Evolutionary conservation across 2,797 vertebrate species (phyloP), one percentile per base, ranked within the genome.

Genomic region (Oreonectes daqikongensis): DNA sequence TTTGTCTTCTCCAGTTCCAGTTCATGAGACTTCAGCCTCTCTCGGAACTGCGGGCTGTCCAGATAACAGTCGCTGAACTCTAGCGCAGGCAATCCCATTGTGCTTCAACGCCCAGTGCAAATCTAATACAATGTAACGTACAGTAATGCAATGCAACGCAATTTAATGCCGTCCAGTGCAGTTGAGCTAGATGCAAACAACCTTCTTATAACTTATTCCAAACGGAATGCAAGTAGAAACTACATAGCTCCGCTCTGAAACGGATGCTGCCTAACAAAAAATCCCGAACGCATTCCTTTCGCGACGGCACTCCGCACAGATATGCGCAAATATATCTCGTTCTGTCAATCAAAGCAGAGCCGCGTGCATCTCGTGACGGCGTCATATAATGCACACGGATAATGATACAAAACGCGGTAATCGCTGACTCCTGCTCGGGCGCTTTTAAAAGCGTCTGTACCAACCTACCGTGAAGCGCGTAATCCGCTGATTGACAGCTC

Each of bases 31-130:
- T 93, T 93, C 55, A 94, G 88, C 42, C 93, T 86, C 68, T 94
- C 94, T 78, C 94, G 82, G 87, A 94, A 94, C 73, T 92, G 90
- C 0, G 94, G 94, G 72, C 94, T 94, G 90, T 94, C 94, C 88
- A 94, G 79, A 88, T 93, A 93, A 81, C 92, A 94, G 90, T 94
- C 94, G 32, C 93, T 94, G 85, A 94, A 94, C 89, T 94, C 93
- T 86, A 94, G 83, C 24, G 94, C 91, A 63, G 93, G 93, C 42
- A 94, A 85, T 15, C 93, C 94, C 94, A 94, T 92, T 74, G 38
- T 46, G 46, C 38, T 70, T 65, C 73, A 59, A 69, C 46, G 24
- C 40, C 55, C 73, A 20, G 81, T 66, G n/a, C 65, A 40, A 60
- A 20, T 50, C 18, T 28, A 80, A 40, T 18, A 48, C 32, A 79